A percentile compares a stretch with the other conserved stretches of the same genome.
Conservation (phyloP, 2,113 vertebrate genomes). For the Recurvirostra avosetta region DNA sequence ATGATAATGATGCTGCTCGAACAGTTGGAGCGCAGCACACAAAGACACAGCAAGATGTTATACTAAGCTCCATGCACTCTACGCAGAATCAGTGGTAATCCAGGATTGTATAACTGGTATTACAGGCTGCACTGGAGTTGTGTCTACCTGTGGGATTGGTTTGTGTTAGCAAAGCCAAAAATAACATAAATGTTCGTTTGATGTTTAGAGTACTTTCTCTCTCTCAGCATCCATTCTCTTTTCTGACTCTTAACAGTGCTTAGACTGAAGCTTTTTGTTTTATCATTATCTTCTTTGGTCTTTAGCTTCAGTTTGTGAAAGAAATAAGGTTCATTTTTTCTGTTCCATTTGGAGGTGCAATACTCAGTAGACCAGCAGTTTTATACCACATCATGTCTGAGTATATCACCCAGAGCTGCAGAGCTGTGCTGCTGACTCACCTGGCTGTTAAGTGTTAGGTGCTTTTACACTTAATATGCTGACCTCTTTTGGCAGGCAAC, state of each 20-base stretch:
- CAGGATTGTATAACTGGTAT: constrained; percentile 29
- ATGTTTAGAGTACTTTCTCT: background rate
- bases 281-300: background rate
- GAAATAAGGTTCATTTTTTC: background rate
- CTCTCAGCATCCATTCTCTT: background rate
- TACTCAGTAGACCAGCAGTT: background rate
- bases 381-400: background rate
- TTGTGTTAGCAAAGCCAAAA: constrained; percentile 20
- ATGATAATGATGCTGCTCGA: background rate
- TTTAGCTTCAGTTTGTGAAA: background rate
- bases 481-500: background rate
- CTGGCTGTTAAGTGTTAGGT: background rate
- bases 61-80: background rate
- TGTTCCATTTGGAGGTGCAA: background rate
- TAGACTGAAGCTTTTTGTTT: background rate
- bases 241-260: background rate
- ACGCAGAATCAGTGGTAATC: background rate
- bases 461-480: background rate
- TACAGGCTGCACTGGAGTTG: constrained; percentile 8
- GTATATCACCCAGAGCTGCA: background rate
- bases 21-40: background rate
- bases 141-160: background rate
- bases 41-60: background rate
- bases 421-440: background rate
- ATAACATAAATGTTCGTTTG: background rate